Base-by-base conservation (phyloP, 2,888 invertebrate species). In the Eupsilia transversa region DNA sequence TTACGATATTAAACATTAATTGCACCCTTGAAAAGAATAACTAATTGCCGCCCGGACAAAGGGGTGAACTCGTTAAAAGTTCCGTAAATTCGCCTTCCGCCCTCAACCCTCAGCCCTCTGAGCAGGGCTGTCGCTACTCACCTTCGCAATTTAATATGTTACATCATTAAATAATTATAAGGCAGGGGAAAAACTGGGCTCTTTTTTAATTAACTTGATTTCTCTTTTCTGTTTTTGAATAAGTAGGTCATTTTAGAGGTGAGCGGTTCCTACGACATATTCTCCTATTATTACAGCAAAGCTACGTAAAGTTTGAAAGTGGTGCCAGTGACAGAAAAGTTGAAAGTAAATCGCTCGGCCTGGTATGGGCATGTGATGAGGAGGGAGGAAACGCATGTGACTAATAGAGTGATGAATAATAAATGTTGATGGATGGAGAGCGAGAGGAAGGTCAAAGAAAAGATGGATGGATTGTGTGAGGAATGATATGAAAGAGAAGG, bases 61-160 rank as follows among this genome's bases (percentile, higher is more conserved):
- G 86, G 88, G 89, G 87, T 75, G 82, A 90, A 89, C 89, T 91
- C 89, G 88, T 91, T 91, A 91, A 87, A 89, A 91, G 86, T 89
- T 88, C 74, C 80, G 81, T 82, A 83, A 87, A 85, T 84, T 82
- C 78, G 79, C 74, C 74, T 79, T 64, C 67, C 75, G 60, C 57
- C 76, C 69, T 49, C 64, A 30, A 14, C 59, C 68, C 49, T 67
- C 59, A 33, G 52, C 52, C 69, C 71, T 61, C 65, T 38, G n/a
- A 23, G n/a, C 38, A 87, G 86, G 83, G 86, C 41, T 80, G 79
- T 23, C 72, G 30, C 72, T 10, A 38, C 17, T 20, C 30, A 54
- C 33, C 66, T 30, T 63, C 5, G 17, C 10, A 52, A 72, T 63
- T 59, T 54, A 49, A 66, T 72, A 69, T 56, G 35, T 61, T 33